These are phyloP conservation scores for Sciurus niger DNA, from an alignment of 2,113 vertebrate genomes.

Conservation along the genomic window DNA sequence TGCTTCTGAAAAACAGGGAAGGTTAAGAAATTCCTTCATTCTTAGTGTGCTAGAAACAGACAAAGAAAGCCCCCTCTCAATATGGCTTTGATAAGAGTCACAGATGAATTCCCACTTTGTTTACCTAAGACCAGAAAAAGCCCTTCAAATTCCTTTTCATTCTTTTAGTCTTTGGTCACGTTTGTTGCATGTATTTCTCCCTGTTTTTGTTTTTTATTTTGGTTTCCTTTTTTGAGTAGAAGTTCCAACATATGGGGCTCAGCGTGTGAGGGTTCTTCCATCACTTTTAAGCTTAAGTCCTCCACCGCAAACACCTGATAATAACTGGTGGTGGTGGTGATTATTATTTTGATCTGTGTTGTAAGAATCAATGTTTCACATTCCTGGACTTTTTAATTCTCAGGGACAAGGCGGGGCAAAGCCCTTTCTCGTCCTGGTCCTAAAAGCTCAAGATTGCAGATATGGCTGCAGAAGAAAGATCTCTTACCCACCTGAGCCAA, in stretches of 20 bases:
- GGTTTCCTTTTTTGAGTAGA: not conserved
- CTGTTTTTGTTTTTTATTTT: not conserved
- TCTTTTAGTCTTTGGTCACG: not conserved
- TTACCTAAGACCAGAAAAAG: not conserved
- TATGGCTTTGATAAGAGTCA: not conserved
- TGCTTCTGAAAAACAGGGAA: not conserved
- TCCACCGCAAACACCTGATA: not conserved
- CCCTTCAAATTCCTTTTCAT: not conserved
- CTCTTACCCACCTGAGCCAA: not conserved
- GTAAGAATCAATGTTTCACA: not conserved
- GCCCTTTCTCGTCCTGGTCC: fast-evolving
- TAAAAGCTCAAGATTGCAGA: not conserved
- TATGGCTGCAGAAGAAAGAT: too few relatives aligned
- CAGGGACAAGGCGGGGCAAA: not conserved
- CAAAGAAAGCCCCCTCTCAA: not conserved
- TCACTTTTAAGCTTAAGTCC: not conserved
- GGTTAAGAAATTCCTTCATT: not conserved
- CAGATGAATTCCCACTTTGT: not conserved
- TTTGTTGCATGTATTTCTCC: not conserved
- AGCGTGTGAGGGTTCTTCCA: not conserved
- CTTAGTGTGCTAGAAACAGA: not conserved
- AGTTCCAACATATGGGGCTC: not conserved
- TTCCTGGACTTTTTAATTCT: not conserved
- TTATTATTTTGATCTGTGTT: not conserved
- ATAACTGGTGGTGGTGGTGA: not conserved